Evolutionary conservation across 2,113 vertebrate genomes (phyloP), one percentile per base, ranked within the genome.

Genomic region (Garra rufa): DNA sequence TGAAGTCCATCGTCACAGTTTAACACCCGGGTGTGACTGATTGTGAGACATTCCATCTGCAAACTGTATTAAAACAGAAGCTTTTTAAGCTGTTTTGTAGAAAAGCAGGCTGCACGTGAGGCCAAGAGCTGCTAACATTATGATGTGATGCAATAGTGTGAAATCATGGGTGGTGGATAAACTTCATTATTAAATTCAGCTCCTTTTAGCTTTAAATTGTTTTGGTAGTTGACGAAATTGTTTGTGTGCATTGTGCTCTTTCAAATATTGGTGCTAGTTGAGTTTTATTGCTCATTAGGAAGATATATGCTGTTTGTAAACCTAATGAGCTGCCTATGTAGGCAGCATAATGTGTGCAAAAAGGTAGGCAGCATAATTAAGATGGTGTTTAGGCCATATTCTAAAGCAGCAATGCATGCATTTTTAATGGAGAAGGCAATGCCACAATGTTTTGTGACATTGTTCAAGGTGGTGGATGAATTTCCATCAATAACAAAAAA

Each of bases 1-100:
- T 77, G 34, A 77, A 57, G 75, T 34, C 50, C 75, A 57, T 38
- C 34, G 21, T n/a, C 55, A 19, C 55, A 26, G 38, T 78, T 78
- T 61, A 61, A 78, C 55, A 61, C n/a, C 2, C 8, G 55, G 55
- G 55, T 78, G 76, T 19, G 76, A 78, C 34, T 43, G 52, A 61
- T 44, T 78, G 52, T 46, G 30, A 38, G n/a, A 84, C 46, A 69
- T 77, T 76, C 83, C 74, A 48, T 17, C 57, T 61, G 55, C 71
- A 55, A 61, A 38, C 15, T 21, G 13, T 69, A 24, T 83, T 83
- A 28, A 65, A 38, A 24, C 59, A 24, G 69, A 6, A 43, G 57
- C 21, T 2, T 61, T 76, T 76, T 50, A 24, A 50, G 48, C 11
- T 52, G 28, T 67, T 24, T 65, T 76, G 59, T 67, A 24, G 75